These are phyloP conservation scores for Apamea anceps DNA, from an alignment of 2,888 invertebrate species.

Conservation along the genomic window DNA sequence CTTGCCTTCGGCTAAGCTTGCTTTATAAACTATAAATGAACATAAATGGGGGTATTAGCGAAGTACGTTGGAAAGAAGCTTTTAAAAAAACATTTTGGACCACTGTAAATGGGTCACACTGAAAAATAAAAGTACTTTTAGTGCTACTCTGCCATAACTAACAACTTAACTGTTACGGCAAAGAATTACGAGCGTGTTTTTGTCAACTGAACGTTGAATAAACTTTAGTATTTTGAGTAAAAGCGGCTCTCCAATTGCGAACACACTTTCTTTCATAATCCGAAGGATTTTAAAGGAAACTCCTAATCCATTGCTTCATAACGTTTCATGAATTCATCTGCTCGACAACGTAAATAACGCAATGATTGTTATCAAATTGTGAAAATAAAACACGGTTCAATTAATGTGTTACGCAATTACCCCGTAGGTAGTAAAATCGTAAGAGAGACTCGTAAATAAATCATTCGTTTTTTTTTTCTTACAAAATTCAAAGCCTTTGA, in stretches of 20 bases:
- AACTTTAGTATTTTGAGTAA: neutral
- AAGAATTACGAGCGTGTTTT: slow-evolving; percentile 2
- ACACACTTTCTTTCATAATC: too few species aligned
- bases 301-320: neutral
- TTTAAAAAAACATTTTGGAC: neutral
- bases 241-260: neutral
- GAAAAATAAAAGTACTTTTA: neutral
- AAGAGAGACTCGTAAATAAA: neutral
- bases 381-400: neutral
- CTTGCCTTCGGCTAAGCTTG: too few species aligned
- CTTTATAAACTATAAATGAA: too few species aligned
- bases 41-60: too few species aligned
- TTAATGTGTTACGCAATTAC: neutral
- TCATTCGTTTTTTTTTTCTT: neutral
- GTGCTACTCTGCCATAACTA: neutral
- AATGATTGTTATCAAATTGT: too few species aligned
- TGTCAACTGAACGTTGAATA: neutral
- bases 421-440: neutral
- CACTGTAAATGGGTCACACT: neutral
- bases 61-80: neutral
- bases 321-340: neutral
- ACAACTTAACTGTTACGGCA: neutral
- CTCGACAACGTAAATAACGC: neutral
- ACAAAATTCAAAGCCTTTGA: neutral
- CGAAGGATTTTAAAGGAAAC: too few species aligned